Evolutionary conservation across 2,888 invertebrate species (phyloP), one percentile per base, ranked within the genome.

Genomic region (Nephrotoma flavescens): DNA sequence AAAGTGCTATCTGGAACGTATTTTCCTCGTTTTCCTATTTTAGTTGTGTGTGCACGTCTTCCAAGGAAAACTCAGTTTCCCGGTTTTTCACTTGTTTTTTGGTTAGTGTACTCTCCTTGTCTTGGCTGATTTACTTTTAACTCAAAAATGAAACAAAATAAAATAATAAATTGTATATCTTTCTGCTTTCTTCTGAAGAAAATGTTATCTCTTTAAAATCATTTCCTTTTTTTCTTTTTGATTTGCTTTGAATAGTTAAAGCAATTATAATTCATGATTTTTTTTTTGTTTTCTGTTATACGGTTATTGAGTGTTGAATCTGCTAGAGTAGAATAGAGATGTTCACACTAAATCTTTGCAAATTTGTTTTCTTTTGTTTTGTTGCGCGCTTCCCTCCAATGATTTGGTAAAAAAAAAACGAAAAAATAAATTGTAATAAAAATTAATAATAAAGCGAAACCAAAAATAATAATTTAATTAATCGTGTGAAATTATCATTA

Each of bases 241-340:
- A 84, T 84, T 84, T 84, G 84, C 42, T 84, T 84, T 84, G 84
- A 84, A 84, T 84, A 84, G 42, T 84, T 84, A 84, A 84, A 84
- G 42, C 84, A 84, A 84, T 84, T 42, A 84, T 84, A 42, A 84
- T 84, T 84, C 84, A 84, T 84, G 42, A 15, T 84, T 42, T 83
- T 6, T 83, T 19, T 31, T 31, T 31, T 19, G 84, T n/a, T 84
- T 84, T 31, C 11, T 83, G 5, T 83, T 83, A 41, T 57, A 5
- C 15, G 31, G 31, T 57, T 57, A n/a, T 52, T 47, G 47, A 4
- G 47, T 47, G 3, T 12, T 2, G 11, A 7, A 57, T 15, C 15
- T 57, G 52, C 15, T 57, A 15, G 15, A n/a, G 52, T 6, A 6
- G 2, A 52, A 52, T 52, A 52, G 52, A 71, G 71, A 19, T 19